A percentile compares a stretch with the other conserved stretches of the same genome.
These are phyloP conservation scores for Danionella dracula DNA, from an alignment of 2,797 vertebrate species.

Conservation along the genomic window DNA sequence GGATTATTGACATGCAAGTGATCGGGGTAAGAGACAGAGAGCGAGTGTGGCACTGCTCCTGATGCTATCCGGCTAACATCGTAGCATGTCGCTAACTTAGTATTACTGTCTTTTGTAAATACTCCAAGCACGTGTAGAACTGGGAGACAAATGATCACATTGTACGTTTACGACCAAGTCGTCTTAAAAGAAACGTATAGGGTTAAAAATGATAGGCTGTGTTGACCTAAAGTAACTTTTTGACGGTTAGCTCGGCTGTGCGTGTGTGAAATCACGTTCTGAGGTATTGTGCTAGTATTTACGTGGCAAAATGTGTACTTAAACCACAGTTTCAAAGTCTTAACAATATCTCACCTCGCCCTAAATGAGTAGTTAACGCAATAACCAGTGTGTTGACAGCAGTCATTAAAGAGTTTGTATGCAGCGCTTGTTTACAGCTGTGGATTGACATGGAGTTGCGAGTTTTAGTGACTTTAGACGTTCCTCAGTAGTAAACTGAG, in stretches of 20 bases:
- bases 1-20: slow-evolving; percentile 88
- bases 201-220: not conserved
- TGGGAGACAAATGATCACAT: not conserved
- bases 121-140: not conserved
- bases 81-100: slow-evolving; percentile 10
- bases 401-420: too few species aligned
- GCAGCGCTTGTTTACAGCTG: too few species aligned
- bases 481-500: too few species aligned
- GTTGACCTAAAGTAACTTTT: not conserved
- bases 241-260: not conserved
- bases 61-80: slow-evolving; percentile 47
- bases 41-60: slow-evolving; percentile 25
- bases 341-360: too few species aligned
- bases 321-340: too few species aligned
- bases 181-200: not conserved
- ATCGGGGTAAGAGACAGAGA: slow-evolving; percentile 73
- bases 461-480: too few species aligned
- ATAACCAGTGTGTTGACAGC: too few species aligned
- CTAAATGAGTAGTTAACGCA: too few species aligned
- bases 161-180: not conserved
- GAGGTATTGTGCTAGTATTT: too few species aligned
- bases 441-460: too few species aligned
- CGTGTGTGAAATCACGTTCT: too few species aligned
- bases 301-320: too few species aligned
- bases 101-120: not conserved